Evolutionary conservation across 2,113 vertebrate species (phyloP).

Genomic region (Campylomormyrus tamandua): DNA sequence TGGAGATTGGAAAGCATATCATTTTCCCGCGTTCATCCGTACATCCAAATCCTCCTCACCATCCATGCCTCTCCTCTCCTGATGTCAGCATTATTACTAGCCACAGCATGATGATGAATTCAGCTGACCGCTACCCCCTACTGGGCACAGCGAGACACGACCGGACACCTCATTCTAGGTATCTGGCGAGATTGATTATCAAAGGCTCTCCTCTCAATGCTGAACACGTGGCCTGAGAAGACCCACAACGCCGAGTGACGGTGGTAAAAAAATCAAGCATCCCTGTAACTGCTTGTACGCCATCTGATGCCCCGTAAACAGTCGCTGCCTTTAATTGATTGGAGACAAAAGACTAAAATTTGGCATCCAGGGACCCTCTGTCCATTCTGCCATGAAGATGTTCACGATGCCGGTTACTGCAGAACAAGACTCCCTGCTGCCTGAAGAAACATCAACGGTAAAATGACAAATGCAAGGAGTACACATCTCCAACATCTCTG

Average conservation of each 20-base stretch:
- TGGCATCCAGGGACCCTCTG: constrained; percentile 29
- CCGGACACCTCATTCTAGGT: constrained; percentile 61
- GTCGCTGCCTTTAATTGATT: constrained; percentile 36
- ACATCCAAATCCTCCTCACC: background rate
- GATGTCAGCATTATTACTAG: constrained; percentile 53
- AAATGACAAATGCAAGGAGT: background rate
- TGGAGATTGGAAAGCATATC: background rate
- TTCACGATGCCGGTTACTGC: constrained; percentile 38
- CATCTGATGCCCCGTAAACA: background rate
- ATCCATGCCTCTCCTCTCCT: background rate
- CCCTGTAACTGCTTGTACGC: background rate
- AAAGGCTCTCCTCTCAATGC: constrained; percentile 31
- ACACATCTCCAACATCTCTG: background rate
- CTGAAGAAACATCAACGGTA: background rate
- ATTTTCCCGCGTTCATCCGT: background rate
- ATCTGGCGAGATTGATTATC: constrained; percentile 31
- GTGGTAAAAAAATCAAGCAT: background rate
- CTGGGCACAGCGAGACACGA: constrained; percentile 46
- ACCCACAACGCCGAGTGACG: background rate
- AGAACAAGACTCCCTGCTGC: constrained; percentile 35
- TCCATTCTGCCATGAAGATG: constrained; percentile 32
- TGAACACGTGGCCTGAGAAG: no score
- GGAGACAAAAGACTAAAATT: constrained; percentile 36
- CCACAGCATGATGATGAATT: constrained; percentile 33
- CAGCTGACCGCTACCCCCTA: constrained; percentile 44